Conservation (phyloP, 1,140 invertebrate genomes). For the Hylaeus anthracinus region DNA sequence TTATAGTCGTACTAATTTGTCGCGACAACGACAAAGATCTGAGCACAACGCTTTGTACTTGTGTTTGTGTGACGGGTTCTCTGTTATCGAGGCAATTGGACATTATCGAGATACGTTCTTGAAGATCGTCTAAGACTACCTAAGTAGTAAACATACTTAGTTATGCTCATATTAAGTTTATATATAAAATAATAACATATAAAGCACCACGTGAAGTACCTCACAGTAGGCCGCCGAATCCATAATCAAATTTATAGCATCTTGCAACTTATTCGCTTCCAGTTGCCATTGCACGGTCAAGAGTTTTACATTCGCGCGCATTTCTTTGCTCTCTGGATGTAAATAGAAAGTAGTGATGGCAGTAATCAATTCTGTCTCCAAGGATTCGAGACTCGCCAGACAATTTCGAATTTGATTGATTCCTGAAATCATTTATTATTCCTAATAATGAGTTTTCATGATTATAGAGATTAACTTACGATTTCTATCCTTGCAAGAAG, state of each 20-base stretch:
- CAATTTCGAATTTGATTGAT: conserved; percentile 83
- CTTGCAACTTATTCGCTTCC: conserved; percentile 82
- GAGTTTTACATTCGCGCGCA: conserved; percentile 76
- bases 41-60: conserved; percentile 73
- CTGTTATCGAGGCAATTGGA: conserved; percentile 73
- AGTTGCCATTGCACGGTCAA: conserved; percentile 82
- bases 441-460: too few species aligned
- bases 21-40: conserved; percentile 72
- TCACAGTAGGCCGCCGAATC: conserved; percentile 85
- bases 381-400: conserved; percentile 84
- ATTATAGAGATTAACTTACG: conserved; percentile 73
- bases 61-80: conserved; percentile 67
- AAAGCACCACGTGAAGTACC: conserved; percentile 70
- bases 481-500: conserved; percentile 83
- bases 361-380: conserved; percentile 85
- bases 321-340: conserved; percentile 75
- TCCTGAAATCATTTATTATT: conserved; percentile 77
- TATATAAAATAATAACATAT: background rate
- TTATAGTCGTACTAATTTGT: conserved; percentile 72
- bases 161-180: too few species aligned
- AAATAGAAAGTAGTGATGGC: conserved; percentile 80
- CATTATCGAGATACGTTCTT: conserved; percentile 69
- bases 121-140: conserved; percentile 76
- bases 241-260: conserved; percentile 83
- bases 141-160: conserved; percentile 39